Conservation (phyloP, 2,113 vertebrate species). For the Bubo scandiacus region DNA sequence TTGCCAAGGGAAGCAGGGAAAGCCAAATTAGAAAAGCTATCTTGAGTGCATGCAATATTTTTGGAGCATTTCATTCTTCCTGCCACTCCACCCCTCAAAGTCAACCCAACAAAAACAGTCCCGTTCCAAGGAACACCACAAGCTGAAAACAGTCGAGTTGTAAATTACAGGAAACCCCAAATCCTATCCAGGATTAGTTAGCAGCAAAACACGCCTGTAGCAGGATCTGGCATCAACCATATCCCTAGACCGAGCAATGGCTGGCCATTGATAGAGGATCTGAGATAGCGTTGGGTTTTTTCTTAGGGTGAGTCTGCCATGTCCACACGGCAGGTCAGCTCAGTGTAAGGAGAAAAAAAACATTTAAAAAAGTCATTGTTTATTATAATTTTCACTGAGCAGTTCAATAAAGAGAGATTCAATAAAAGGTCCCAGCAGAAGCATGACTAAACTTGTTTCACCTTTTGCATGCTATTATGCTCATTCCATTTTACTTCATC, state of each 20-base stretch:
- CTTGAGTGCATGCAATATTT: conserved; percentile 28
- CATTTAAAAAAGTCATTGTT: not conserved
- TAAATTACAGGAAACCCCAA: conserved; percentile 55
- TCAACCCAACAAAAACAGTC: conserved; percentile 53
- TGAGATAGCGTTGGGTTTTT: not conserved
- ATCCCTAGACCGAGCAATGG: not conserved
- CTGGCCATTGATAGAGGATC: not conserved
- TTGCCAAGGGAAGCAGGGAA: conserved; percentile 26
- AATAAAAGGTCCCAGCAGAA: not conserved
- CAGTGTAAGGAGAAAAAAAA: not conserved
- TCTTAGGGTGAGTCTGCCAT: not conserved
- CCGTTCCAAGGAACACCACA: conserved; percentile 31
- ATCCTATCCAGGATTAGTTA: conserved; percentile 34
- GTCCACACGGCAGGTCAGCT: not conserved
- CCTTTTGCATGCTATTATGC: not conserved
- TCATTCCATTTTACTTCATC: not conserved
- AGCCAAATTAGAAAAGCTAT: conserved; percentile 31
- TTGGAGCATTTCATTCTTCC: conserved; percentile 41
- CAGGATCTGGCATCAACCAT: not conserved
- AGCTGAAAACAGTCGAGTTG: conserved; percentile 18
- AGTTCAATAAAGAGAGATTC: not conserved
- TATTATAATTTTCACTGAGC: not conserved
- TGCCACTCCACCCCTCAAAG: conserved; percentile 56
- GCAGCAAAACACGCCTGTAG: conserved; percentile 5
- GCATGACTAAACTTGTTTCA: not conserved